Conservation (phyloP, 2,797 vertebrate species). For the Dromococcyx pavoninus region DNA sequence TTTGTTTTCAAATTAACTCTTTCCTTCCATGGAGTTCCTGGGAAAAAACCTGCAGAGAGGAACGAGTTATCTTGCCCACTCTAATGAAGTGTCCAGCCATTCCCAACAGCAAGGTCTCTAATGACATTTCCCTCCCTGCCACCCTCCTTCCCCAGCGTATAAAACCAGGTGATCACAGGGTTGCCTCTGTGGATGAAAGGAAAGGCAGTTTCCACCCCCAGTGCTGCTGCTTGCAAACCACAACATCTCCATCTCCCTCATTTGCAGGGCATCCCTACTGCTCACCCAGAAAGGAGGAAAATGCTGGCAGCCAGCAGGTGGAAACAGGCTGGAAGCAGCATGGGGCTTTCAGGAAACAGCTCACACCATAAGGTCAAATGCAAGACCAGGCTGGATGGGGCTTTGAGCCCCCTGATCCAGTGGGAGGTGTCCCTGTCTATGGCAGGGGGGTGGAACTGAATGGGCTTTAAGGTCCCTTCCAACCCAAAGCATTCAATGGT, state of each 20-base stretch:
- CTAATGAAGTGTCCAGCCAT: neutral
- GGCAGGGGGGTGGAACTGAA: no score
- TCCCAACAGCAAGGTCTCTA: constrained; percentile 7
- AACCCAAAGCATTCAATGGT: no score
- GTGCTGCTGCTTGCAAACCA: neutral
- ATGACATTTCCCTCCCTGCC: neutral
- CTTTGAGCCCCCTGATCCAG: no score
- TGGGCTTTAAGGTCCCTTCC: no score
- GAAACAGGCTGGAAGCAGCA: neutral
- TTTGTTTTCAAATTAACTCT: constrained; percentile 46
- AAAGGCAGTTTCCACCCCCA: neutral
- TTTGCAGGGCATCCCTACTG: neutral
- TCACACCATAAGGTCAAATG: fast-evolving
- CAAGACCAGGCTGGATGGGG: neutral
- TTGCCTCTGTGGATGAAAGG: neutral
- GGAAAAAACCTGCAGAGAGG: neutral
- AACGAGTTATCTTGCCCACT: neutral
- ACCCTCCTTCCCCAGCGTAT: neutral
- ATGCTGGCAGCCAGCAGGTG: neutral
- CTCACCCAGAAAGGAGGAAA: neutral
- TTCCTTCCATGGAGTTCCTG: neutral
- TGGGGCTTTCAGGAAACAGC: neutral
- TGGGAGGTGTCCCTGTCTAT: no score
- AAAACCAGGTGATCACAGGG: neutral
- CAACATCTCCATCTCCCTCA: fast-evolving